Base-by-base conservation (phyloP, 2,797 vertebrate species). In the Rhinichthys osculus region DNA sequence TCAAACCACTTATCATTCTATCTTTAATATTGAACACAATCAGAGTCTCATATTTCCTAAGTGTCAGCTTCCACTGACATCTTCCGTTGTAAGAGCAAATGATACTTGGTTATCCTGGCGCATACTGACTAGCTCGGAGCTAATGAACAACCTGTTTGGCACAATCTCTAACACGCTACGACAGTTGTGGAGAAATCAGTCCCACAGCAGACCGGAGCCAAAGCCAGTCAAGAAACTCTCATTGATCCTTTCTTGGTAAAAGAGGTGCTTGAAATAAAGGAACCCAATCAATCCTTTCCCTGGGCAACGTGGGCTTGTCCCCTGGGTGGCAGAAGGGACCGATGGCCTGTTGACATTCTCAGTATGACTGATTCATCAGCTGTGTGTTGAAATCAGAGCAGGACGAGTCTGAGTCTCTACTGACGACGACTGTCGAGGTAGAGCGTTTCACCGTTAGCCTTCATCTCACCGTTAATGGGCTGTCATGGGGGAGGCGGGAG, bases 161-260 rank as follows among this genome's bases (percentile, higher is more conserved):
- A 57, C 62, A 76, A 71, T 81, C 78, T 77, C 57, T 69, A 84
- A 90, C 54, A 50, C 7, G 9, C 64, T 21, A 52, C 33, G 44
- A 78, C 82, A 82, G 74, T 85, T 59, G 8, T 52, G 76, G 50
- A 64, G 62, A 77, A 88, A 88, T 86, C 89, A 90, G 78, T 88
- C 67, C 67, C 69, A 79, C 6, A 79, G 82, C 64, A 84, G 78
- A 86, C 78, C 80, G 52, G 74, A 72, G 42, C 64, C 59, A 83
- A 78, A 86, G 78, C 78, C 88, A 89, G 84, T 89, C 76, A 87
- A 85, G 88, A 82, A 85, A 71, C 82, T 81, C 76, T 73, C 87
- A 89, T 87, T 90, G 88, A 90, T 89, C 87, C 81, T 85, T 64
- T 14, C 19, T 64, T 38, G 69, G 78, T 52, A 83, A 84, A 69